Evolutionary conservation across 1,140 invertebrate genomes (phyloP).

Genomic region (Chrysomallon squamiferum): DNA sequence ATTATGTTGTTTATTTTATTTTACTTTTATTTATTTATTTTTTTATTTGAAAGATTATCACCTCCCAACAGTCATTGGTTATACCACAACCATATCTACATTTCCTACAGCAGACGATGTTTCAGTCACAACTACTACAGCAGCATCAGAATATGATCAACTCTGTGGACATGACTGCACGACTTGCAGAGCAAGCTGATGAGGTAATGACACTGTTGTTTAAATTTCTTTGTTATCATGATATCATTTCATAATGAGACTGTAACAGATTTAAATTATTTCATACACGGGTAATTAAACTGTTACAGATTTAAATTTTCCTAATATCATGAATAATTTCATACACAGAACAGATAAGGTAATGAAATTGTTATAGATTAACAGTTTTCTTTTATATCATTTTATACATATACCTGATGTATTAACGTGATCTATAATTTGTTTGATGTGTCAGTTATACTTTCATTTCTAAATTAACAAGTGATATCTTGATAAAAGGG

Average conservation of each 20-base stretch:
- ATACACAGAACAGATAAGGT: too few relatives aligned
- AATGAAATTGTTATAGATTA: too few relatives aligned
- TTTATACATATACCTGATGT: too few relatives aligned
- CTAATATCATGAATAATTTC: too few relatives aligned
- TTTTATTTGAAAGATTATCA: too few relatives aligned
- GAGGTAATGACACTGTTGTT: neutral
- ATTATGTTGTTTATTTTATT: too few relatives aligned
- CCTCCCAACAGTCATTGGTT: conserved; percentile 9
- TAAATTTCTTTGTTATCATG: neutral
- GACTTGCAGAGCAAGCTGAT: conserved; percentile 1
- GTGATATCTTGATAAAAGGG: too few relatives aligned
- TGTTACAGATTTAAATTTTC: neutral
- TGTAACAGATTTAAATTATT: neutral
- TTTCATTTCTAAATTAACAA: too few relatives aligned
- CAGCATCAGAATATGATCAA: conserved; percentile 22
- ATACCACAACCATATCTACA: conserved; percentile 36
- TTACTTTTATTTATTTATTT: too few relatives aligned
- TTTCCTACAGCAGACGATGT: conserved; percentile 26
- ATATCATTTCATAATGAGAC: neutral
- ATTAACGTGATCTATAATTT: too few relatives aligned
- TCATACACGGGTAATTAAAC: neutral
- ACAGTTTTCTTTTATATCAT: too few relatives aligned
- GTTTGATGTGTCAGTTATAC: too few relatives aligned
- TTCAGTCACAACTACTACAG: conserved; percentile 24
- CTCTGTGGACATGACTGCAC: conserved; percentile 12